Evolutionary conservation across 2,888 invertebrate species (phyloP), one percentile per base, ranked within the genome.

Genomic region (Heliconius erato): DNA sequence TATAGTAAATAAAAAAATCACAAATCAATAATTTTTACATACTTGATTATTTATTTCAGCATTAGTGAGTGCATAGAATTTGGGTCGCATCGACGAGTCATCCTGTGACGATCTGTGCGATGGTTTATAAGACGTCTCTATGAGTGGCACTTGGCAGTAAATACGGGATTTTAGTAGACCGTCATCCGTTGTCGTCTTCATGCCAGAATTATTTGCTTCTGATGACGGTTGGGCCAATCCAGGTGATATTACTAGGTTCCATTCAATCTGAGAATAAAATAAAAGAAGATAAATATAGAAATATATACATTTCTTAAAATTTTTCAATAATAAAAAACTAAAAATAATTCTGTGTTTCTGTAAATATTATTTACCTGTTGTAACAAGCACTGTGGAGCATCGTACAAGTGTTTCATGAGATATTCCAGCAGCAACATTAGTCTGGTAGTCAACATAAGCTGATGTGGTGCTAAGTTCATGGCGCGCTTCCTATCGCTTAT

Each of bases 351-450:
- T 14, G 44, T 5, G 0, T 49, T 14, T 35, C 16, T 32, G 9
- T 32, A 32, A 32, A 32, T 32, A 44, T 72, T 40, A 44, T 54
- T 86, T 89, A 98, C 98, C 96, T 99, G 99, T 92, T 98, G 98
- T 68, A 99, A 94, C 79, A 99, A 94, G 28, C 97, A 97, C 32
- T 98, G 97, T 0, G 99, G 99, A 0, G 99, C 98, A 90, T 99
- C 99, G 90, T 99, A 99, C 67, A 99, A 96, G 95, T 99, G 98
- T 90, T 98, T 98, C 97, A 99, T 98, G 85, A 99, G 97, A 90
- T 99, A 99, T 91, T 99, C 99, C 85, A 99, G 96, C 28, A 99
- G 96, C 54, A 99, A 96, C 88, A 99, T 95, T 79, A 99, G 94
- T 79, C 99, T 96, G 0, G 99, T 98, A 3, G 98, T 96, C 90